Percentiles rank a stretch among this genome's conserved stretches.
phyloP scores from a whole-genome alignment of 2,113 vertebrate genomes.

The Callochromis pleurospilus region DNA sequence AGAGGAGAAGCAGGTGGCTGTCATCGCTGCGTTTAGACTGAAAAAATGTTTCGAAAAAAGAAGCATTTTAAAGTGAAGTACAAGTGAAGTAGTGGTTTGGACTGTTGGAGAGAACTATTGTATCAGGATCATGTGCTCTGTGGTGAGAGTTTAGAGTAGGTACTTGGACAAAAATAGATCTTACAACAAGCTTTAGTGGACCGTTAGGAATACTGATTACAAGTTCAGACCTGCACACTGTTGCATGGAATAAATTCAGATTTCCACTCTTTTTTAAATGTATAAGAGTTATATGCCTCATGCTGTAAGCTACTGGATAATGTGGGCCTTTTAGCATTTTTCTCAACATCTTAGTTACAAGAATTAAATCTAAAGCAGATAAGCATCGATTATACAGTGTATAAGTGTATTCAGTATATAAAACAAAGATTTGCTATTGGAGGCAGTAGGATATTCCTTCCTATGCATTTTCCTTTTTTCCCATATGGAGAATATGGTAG shows the following conservation, averaged over 20 bases:
- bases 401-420: background rate
- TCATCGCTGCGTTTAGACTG: slow-evolving; percentile 4
- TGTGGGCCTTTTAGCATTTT: background rate
- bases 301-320: background rate
- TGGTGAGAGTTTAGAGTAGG: slow-evolving; percentile 39
- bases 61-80: background rate
- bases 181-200: slow-evolving; percentile 13
- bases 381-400: background rate
- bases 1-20: slow-evolving; percentile 53
- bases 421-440: background rate
- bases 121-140: slow-evolving; percentile 26
- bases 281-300: background rate
- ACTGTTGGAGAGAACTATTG: slow-evolving; percentile 26
- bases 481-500: no score
- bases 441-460: background rate
- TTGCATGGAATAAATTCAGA: background rate
- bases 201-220: background rate
- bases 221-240: background rate
- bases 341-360: background rate
- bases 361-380: background rate
- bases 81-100: slow-evolving; percentile 24
- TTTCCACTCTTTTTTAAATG: background rate
- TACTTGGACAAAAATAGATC: slow-evolving; percentile 46
- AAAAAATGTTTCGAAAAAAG: background rate
- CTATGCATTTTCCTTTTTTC: background rate